These are phyloP conservation scores for Galbula dea DNA, from an alignment of 2,113 vertebrate species.

Conservation along the genomic window DNA sequence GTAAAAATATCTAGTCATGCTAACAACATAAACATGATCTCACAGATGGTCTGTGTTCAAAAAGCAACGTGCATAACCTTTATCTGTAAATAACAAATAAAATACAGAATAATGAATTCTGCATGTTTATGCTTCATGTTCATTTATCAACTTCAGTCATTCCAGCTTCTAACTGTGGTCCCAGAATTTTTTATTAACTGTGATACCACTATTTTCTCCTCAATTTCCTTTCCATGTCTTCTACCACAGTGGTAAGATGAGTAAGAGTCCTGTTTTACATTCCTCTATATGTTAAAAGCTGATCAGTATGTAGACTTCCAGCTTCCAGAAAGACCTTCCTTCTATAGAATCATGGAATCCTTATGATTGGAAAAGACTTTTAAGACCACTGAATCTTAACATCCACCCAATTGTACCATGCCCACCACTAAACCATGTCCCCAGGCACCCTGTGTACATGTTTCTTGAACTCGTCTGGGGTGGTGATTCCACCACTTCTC, in stretches of 20 bases:
- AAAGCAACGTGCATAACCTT: neutral
- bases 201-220: neutral
- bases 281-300: neutral
- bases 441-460: no score
- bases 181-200: neutral
- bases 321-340: neutral
- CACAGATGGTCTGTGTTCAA: neutral
- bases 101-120: neutral
- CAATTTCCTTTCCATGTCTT: neutral
- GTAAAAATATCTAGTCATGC: neutral
- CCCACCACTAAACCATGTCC: no score
- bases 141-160: neutral
- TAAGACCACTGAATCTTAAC: no score
- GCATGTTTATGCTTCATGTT: neutral
- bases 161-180: neutral
- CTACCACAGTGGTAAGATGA: neutral
- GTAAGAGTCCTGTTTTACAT: neutral
- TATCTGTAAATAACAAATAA: neutral
- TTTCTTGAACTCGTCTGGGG: no score
- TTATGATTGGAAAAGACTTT: no score
- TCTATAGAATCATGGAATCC: neutral
- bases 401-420: no score
- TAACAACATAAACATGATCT: neutral
- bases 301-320: neutral
- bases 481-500: no score